Base-by-base conservation (phyloP, 2,888 invertebrate genomes). In the Tupiocoris notatus region DNA sequence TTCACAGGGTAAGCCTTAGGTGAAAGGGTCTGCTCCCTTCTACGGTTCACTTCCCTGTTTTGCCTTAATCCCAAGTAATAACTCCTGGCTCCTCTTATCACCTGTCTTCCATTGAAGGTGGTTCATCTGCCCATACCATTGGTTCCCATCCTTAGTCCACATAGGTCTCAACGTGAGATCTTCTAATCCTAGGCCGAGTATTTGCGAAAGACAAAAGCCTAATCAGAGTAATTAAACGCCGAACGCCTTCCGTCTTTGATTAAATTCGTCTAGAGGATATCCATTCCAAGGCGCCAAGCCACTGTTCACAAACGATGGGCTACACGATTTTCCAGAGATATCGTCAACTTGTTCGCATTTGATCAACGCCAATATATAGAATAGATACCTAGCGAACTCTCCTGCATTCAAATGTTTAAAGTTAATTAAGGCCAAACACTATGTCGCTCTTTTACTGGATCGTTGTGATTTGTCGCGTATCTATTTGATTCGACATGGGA, bases 121-220 rank as follows among this genome's bases (percentile, higher is more conserved):
- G 39, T 12, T 7, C 39, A 39, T 39, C 39, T 12, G n/a, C n/a
- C n/a, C n/a, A n/a, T n/a, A n/a, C n/a, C n/a, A n/a, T 39, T 12
- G 39, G 39, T 39, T 39, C 39, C 39, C 39, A 39, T 39, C 39
- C 39, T 39, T 12, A 12, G 39, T 39, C 12, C 39, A 39, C 12
- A 12, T 39, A 3, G 39, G 3, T 39, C 39, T 7, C 39, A 39
- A 7, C 39, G 6, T 39, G 3, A 12, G 70, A 57, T 59, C 63
- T 59, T 56, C 75, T 75, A 75, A 75, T 75, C 75, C 75, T n/a
- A 54, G 21, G 3, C 22, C 17, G 65, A 57, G 76, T 68, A 76
- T 76, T 76, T 76, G 76, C 68, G 68, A 76, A 76, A 76, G 76
- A 76, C 76, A 76, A 67, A 76, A 70, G 68, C 68, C 76, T 76